phyloP scores from a whole-genome alignment of 2,113 vertebrate genomes.

The Candoia aspera region DNA sequence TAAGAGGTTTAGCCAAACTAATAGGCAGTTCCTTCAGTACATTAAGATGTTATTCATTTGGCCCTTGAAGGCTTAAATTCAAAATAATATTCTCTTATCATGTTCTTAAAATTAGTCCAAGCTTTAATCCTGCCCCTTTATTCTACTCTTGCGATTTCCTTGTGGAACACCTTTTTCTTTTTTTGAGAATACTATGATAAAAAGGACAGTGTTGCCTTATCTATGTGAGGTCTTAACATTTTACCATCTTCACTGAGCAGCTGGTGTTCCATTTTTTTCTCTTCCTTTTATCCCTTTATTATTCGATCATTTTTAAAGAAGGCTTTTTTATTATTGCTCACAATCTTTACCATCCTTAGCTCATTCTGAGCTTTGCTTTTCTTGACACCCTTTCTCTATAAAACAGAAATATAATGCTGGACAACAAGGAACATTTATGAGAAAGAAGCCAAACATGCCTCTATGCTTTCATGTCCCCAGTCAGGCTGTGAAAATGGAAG shows the following conservation, averaged over 20 bases:
- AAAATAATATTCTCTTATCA: too few species aligned
- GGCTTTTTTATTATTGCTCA: background rate
- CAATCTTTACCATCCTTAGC: background rate
- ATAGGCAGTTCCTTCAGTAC: too few species aligned
- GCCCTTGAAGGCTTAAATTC: too few species aligned
- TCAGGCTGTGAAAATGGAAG: background rate
- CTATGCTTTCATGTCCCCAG: background rate
- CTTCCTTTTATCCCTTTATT: background rate
- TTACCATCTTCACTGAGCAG: background rate
- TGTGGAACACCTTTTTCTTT: background rate
- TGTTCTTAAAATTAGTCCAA: background rate
- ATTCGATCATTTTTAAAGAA: background rate
- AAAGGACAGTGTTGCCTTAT: background rate
- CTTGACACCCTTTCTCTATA: background rate
- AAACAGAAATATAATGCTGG: background rate
- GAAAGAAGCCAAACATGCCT: background rate
- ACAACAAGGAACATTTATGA: constrained; percentile 17
- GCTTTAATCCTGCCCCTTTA: background rate
- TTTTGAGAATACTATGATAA: background rate
- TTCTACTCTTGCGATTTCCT: background rate
- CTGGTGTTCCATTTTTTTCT: background rate
- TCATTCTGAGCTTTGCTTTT: background rate
- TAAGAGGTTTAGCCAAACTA: too few species aligned
- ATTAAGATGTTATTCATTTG: too few species aligned
- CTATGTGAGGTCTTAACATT: background rate